These are phyloP conservation scores for Manis pentadactyla DNA, from an alignment of 2,797 vertebrate species.

Conservation along the genomic window DNA sequence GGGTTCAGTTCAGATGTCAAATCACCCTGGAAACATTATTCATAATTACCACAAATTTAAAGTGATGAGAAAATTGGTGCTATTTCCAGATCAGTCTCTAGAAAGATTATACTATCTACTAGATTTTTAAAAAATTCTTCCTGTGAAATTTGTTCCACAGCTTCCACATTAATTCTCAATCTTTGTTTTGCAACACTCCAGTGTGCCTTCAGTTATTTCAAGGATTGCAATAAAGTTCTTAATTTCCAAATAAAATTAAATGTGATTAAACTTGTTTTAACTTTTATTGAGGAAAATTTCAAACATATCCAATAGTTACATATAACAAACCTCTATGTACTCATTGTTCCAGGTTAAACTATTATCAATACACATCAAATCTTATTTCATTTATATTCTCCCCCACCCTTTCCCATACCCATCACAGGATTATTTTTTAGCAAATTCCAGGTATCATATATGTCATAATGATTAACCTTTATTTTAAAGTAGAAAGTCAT, in stretches of 20 bases:
- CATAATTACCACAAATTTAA: conserved; percentile 77
- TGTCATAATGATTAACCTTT: conserved; percentile 5
- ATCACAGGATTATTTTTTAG: not conserved
- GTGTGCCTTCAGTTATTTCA: conserved; percentile 59
- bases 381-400: not conserved
- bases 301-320: not conserved
- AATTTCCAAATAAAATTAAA: conserved; percentile 51
- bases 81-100: conserved; percentile 78
- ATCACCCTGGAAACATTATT: conserved; percentile 71
- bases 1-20: conserved; percentile 63
- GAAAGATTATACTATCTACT: conserved; percentile 64
- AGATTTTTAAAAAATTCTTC: conserved; percentile 23
- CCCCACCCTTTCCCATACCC: not conserved
- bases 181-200: conserved; percentile 67
- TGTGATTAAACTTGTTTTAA: conserved; percentile 40
- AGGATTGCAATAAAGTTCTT: not conserved
- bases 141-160: conserved; percentile 50
- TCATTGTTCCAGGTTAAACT: not conserved
- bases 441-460: not conserved
- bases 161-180: conserved; percentile 59
- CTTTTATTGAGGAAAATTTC: conserved; percentile 24
- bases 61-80: conserved; percentile 78
- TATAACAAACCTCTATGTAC: not conserved
- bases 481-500: not conserved
- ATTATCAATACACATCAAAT: conserved; percentile 58